Conservation (phyloP, 2,888 invertebrate genomes). For the Parochlus steinenii region DNA sequence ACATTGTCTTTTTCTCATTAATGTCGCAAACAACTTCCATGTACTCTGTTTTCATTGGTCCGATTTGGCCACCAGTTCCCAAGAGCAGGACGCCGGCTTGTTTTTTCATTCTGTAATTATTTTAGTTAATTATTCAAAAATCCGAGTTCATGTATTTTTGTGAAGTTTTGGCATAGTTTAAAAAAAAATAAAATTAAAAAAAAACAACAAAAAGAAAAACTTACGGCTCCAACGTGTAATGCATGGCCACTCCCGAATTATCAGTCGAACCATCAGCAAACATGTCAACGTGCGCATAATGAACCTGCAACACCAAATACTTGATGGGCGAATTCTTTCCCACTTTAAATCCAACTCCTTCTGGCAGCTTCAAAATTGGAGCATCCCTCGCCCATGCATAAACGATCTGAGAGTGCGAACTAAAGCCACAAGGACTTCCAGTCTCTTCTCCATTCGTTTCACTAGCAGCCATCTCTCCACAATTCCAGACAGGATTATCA, state of each 20-base stretch:
- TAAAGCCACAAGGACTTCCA: constrained; percentile 59
- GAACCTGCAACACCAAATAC: constrained; percentile 87
- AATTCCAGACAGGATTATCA: constrained; percentile 52
- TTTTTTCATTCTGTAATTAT: constrained; percentile 53
- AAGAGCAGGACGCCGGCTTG: constrained; percentile 82
- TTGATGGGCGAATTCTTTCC: constrained; percentile 67
- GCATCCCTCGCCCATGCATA: constrained; percentile 95
- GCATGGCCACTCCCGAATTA: constrained; percentile 66
- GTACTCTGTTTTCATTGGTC: constrained; percentile 49
- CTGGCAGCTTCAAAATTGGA: constrained; percentile 59
- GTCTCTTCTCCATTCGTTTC: constrained; percentile 34
- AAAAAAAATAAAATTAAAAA: too few species aligned
- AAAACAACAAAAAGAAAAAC: constrained; percentile 20
- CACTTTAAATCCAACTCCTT: constrained; percentile 83
- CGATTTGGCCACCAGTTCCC: constrained; percentile 71
- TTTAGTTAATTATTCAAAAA: constrained; percentile 7
- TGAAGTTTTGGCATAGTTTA: neutral
- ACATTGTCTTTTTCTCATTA: constrained; percentile 60
- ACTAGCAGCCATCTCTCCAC: constrained; percentile 94
- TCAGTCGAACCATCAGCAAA: constrained; percentile 66
- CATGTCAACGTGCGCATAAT: constrained; percentile 50
- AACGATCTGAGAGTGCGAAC: constrained; percentile 52
- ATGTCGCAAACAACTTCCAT: constrained; percentile 86
- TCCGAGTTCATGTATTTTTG: neutral
- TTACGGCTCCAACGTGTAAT: constrained; percentile 58